Evolutionary conservation across 2,113 vertebrate genomes (phyloP).

Genomic region (Microcebus lehilahytsara): DNA sequence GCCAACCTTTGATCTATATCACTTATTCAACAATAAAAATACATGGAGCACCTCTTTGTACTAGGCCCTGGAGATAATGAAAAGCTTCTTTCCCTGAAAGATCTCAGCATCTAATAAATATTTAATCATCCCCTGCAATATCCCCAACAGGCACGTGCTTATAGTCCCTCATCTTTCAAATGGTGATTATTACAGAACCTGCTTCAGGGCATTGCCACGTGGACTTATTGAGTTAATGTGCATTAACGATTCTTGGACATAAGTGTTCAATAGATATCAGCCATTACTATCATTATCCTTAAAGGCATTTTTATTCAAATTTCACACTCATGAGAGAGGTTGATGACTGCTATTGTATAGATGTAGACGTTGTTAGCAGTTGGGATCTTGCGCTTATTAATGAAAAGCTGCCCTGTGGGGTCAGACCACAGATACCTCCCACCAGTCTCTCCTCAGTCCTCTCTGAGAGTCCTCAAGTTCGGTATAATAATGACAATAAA

Average conservation of each 20-base stretch:
- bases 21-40: neutral
- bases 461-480: neutral
- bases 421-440: neutral
- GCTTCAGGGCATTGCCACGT: neutral
- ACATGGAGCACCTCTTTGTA: neutral
- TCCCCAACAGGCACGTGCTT: accelerated
- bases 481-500: neutral
- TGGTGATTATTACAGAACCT: neutral
- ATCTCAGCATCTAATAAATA: neutral
- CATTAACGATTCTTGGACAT: neutral
- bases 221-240: neutral
- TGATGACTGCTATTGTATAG: neutral
- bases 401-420: neutral
- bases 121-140: neutral
- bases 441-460: neutral
- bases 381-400: neutral
- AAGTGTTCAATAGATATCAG: neutral
- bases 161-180: neutral
- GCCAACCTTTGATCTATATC: neutral
- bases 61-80: neutral
- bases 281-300: neutral
- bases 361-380: neutral
- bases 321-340: neutral
- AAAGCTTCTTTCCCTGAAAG: neutral
- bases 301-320: neutral